Percentiles rank a stretch among this genome's conserved stretches.
These are phyloP conservation scores for Dryobota labecula DNA, from an alignment of 2,888 invertebrate genomes.

Conservation along the genomic window DNA sequence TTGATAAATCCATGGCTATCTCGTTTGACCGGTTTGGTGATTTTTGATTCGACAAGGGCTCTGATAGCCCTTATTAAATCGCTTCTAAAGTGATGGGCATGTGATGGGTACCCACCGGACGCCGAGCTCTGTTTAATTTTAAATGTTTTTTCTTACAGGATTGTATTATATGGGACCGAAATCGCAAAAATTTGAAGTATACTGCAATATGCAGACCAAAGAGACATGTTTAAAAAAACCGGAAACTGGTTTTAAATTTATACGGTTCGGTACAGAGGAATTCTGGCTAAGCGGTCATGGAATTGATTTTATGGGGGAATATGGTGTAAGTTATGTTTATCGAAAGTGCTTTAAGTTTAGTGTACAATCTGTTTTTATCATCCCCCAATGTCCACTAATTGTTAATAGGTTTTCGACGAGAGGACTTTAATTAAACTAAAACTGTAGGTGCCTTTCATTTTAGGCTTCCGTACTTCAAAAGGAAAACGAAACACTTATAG, in stretches of 20 bases:
- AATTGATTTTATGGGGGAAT: neutral
- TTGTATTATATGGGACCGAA: neutral
- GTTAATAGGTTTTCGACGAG: neutral
- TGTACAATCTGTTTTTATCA: neutral
- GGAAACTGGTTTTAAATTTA: fast-evolving
- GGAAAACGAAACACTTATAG: too few species aligned
- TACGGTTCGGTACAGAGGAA: neutral
- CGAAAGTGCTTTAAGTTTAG: neutral
- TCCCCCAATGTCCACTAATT: neutral
- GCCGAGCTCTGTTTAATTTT: neutral
- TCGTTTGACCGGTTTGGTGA: neutral
- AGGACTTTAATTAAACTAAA: neutral
- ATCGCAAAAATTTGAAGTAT: neutral
- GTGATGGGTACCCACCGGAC: neutral
- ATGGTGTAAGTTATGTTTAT: slow-evolving; percentile 3
- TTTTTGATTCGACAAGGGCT: neutral
- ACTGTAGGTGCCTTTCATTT: too few species aligned
- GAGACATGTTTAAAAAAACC: neutral
- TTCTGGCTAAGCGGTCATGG: neutral
- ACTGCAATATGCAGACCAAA: slow-evolving; percentile 10
- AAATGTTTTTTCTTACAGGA: slow-evolving; percentile 14
- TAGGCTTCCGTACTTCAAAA: too few species aligned
- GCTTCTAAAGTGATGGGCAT: neutral
- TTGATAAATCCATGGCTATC: too few species aligned
- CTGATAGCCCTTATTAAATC: neutral